phyloP scores from a whole-genome alignment of 1,140 invertebrate species.

The roundworm (Caenorhabditis elegans) region DNA sequence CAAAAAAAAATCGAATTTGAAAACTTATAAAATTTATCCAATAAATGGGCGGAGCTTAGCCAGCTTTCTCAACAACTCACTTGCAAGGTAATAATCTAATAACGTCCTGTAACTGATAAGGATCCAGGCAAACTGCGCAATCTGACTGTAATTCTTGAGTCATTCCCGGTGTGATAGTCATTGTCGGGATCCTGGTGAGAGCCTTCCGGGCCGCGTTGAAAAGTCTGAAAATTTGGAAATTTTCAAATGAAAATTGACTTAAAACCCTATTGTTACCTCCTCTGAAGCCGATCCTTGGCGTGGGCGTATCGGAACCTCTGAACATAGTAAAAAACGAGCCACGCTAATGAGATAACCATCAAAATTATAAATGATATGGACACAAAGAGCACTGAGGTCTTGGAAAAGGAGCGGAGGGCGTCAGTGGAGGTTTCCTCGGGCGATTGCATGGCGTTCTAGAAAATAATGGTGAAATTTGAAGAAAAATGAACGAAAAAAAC shows the following conservation, averaged over 20 bases:
- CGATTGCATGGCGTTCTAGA: too few species aligned
- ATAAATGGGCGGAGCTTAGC: too few species aligned
- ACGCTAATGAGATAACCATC: conserved; percentile 87
- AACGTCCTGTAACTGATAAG: conserved; percentile 80
- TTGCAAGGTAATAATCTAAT: conserved; percentile 83
- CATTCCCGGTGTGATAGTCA: conserved; percentile 73
- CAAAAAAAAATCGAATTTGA: too few species aligned
- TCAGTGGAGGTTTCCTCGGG: conserved; percentile 31
- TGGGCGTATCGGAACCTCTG: conserved; percentile 85
- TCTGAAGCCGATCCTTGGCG: conserved; percentile 79
- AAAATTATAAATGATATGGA: conserved; percentile 90
- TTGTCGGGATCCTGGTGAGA: conserved; percentile 83
- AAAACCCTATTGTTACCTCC: conserved; percentile 65
- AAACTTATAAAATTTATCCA: too few species aligned
- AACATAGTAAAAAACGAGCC: conserved; percentile 91
- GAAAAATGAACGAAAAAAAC: too few species aligned
- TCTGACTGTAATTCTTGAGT: conserved; percentile 83
- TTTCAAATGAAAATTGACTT: neutral
- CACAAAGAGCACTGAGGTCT: conserved; percentile 75
- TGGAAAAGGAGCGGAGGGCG: conserved; percentile 61
- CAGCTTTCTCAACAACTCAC: conserved; percentile 72
- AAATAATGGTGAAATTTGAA: too few species aligned
- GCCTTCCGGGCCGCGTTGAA: conserved; percentile 87
- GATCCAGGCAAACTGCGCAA: conserved; percentile 87
- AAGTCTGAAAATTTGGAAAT: conserved; percentile 68